Conservation (phyloP, 2,888 invertebrate species). For the Drosophila mulleri region DNA sequence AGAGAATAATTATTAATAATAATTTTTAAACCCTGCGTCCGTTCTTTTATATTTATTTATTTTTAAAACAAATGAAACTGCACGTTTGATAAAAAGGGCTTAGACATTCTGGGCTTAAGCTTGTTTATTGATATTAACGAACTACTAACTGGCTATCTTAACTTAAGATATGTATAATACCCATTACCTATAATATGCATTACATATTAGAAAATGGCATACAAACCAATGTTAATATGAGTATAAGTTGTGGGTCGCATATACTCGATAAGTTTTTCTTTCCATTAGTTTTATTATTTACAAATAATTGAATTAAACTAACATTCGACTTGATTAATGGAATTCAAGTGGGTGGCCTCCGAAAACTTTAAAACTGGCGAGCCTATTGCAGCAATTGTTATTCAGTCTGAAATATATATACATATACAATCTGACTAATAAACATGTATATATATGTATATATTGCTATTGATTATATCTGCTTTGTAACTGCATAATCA, state of each 20-base stretch:
- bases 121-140: too few species aligned
- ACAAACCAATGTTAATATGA: neutral
- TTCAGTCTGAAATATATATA: neutral
- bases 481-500: slow-evolving; percentile 24
- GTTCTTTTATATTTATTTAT: too few species aligned
- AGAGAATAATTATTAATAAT: too few species aligned
- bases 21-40: too few species aligned
- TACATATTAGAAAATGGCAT: too few species aligned
- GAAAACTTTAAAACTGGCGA: slow-evolving; percentile 22
- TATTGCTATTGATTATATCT: slow-evolving; percentile 9
- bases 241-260: slow-evolving; percentile 12
- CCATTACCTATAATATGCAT: too few species aligned
- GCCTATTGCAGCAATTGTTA: slow-evolving; percentile 54
- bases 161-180: too few species aligned
- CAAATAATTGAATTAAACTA: slow-evolving; percentile 59
- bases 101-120: too few species aligned
- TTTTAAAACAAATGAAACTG: too few species aligned
- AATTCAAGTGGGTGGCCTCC: slow-evolving; percentile 63
- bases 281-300: slow-evolving; percentile 37
- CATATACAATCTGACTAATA: neutral
- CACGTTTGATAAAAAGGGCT: too few species aligned
- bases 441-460: neutral
- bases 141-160: too few species aligned
- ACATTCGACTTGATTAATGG: slow-evolving; percentile 58
- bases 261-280: neutral